Conservation (phyloP, 2,113 vertebrate species). For the Carassius auratus region DNA sequence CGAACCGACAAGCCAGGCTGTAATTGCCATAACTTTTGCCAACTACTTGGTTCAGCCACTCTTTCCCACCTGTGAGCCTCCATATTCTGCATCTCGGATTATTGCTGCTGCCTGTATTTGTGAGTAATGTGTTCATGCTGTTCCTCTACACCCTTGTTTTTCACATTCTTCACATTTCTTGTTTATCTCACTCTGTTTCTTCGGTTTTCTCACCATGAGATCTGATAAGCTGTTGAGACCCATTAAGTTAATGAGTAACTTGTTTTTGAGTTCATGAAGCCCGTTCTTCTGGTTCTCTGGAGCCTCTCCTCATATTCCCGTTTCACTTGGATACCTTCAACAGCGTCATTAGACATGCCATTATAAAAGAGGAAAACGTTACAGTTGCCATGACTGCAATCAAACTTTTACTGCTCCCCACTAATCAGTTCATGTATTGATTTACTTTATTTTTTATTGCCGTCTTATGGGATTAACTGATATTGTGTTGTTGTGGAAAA, state of each 20-base stretch:
- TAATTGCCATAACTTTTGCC: constrained; percentile 96
- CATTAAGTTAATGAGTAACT: constrained; percentile 25
- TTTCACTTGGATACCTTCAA: constrained; percentile 33
- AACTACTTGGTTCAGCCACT: constrained; percentile 94
- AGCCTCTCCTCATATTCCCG: neutral
- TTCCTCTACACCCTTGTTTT: neutral
- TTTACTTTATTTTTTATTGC: neutral
- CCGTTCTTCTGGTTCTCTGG: constrained; percentile 20
- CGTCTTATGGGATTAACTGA: neutral
- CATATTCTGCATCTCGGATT: constrained; percentile 84
- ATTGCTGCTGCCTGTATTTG: constrained; percentile 92
- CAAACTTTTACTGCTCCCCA: neutral
- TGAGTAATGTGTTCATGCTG: constrained; percentile 69
- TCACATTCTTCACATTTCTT: neutral
- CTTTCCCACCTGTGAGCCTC: constrained; percentile 91
- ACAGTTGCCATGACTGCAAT: neutral
- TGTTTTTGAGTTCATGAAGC: constrained; percentile 18
- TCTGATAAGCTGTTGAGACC: neutral
- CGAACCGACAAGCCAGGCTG: constrained; percentile 91
- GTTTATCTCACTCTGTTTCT: neutral
- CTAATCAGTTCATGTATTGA: neutral
- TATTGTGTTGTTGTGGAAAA: neutral
- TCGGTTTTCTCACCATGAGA: constrained; percentile 44
- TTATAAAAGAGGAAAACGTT: neutral
- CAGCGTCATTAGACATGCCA: neutral